Evolutionary conservation across 2,113 vertebrate genomes (phyloP).

Genomic region (Maccullochella peelii): DNA sequence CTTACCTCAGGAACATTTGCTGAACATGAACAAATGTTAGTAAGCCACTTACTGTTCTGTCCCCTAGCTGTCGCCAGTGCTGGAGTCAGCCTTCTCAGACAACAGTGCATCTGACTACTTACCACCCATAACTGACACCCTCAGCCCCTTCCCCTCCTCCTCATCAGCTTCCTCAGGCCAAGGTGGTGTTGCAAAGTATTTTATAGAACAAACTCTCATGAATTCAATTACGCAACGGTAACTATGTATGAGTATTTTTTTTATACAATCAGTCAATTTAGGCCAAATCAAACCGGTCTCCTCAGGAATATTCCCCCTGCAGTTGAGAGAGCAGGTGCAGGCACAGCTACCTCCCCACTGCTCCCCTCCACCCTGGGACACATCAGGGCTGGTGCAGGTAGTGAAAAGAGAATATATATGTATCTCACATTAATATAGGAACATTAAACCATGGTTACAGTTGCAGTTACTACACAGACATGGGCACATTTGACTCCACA

Average conservation of each 20-base stretch:
- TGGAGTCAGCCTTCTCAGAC: constrained; percentile 79
- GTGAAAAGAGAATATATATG: neutral
- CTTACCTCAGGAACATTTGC: neutral
- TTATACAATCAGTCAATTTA: neutral
- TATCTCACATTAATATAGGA: neutral
- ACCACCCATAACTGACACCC: constrained; percentile 47
- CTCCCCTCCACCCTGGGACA: constrained; percentile 45
- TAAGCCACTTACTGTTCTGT: neutral
- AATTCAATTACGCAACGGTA: neutral
- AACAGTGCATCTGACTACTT: constrained; percentile 74
- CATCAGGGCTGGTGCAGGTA: constrained; percentile 42
- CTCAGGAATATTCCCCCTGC: constrained; percentile 57
- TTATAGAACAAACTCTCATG: neutral
- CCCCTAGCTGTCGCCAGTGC: constrained; percentile 82
- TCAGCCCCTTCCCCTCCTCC: constrained; percentile 69
- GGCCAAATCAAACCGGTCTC: neutral
- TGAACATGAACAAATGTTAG: neutral
- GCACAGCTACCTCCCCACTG: neutral
- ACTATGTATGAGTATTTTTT: neutral
- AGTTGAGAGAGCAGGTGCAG: constrained; percentile 40
- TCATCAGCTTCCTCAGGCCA: constrained; percentile 65
- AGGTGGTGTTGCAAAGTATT: constrained; percentile 23
- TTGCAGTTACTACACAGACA: neutral
- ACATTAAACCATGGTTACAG: neutral
- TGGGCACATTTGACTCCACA: neutral